Evolutionary conservation across 2,113 vertebrate species (phyloP).

Genomic region (Actinemys pallida): DNA sequence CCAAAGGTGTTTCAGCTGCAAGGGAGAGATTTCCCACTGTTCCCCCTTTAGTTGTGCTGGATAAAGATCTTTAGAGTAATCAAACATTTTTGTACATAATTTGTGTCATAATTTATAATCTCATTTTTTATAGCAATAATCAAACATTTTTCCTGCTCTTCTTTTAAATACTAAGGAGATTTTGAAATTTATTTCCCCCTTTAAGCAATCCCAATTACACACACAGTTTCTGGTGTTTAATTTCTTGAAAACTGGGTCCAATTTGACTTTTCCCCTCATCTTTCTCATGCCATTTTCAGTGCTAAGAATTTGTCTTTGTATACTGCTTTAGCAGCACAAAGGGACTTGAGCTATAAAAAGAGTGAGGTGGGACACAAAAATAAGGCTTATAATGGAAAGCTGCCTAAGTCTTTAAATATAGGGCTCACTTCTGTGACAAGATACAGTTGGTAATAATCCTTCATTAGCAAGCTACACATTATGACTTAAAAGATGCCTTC

Average conservation of each 20-base stretch:
- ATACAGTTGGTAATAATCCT: constrained; percentile 37
- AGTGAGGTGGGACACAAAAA: neutral
- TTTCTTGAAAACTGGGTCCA: neutral
- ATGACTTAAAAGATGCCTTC: too few relatives aligned
- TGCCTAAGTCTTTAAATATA: neutral
- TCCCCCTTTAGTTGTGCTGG: neutral
- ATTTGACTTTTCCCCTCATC: neutral
- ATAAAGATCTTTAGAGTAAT: neutral
- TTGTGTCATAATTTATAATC: neutral
- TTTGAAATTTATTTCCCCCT: neutral
- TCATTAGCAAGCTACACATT: neutral
- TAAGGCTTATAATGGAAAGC: constrained; percentile 31
- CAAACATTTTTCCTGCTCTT: constrained; percentile 6
- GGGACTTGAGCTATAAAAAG: constrained; percentile 32
- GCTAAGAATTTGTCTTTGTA: constrained; percentile 10
- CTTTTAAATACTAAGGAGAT: neutral
- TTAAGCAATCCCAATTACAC: neutral
- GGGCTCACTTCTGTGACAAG: constrained; percentile 65
- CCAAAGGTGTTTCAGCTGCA: neutral
- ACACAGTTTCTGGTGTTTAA: neutral
- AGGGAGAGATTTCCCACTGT: neutral
- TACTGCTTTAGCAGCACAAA: constrained; percentile 10
- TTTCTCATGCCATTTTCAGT: constrained; percentile 48
- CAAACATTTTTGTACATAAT: constrained; percentile 9
- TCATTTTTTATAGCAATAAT: neutral